Percentiles rank a stretch among this genome's conserved stretches.
Evolutionary conservation across 1,140 invertebrate genomes (phyloP).

Genomic region (Hycleus cichorii): DNA sequence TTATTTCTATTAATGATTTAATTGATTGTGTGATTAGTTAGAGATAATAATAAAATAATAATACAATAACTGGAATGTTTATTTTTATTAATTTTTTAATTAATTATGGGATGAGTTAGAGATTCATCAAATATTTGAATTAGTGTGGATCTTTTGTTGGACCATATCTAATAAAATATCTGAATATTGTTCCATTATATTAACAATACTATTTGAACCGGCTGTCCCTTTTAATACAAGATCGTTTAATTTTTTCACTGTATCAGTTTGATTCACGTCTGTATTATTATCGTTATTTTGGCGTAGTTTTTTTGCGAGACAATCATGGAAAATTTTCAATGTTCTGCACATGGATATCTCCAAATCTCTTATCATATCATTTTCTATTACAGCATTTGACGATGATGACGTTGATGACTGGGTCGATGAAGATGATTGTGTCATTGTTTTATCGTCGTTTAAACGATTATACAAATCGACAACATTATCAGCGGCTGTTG

Average conservation of each 20-base stretch:
- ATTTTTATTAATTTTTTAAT: no score
- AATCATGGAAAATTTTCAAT: constrained; percentile 46
- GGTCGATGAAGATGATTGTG: no score
- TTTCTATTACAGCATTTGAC: no score
- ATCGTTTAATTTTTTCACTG: constrained; percentile 39
- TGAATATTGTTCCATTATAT: constrained; percentile 59
- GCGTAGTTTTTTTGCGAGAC: constrained; percentile 32
- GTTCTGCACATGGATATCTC: constrained; percentile 47
- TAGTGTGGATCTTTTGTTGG: constrained; percentile 50
- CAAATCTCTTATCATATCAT: constrained; percentile 18
- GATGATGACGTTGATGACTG: no score
- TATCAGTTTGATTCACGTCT: constrained; percentile 38
- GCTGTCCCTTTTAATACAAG: constrained; percentile 37
- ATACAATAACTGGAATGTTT: no score
- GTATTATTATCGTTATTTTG: constrained; percentile 31
- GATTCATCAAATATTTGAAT: constrained; percentile 32
- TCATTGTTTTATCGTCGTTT: constrained; percentile 23
- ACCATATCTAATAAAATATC: constrained; percentile 54
- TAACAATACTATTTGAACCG: constrained; percentile 47
- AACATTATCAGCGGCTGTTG: constrained; percentile 55
- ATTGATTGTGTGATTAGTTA: no score
- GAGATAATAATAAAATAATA: no score
- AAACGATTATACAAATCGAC: constrained; percentile 57
- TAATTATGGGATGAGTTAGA: no score
- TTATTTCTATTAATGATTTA: no score